Conservation (phyloP, 2,888 invertebrate genomes). For the Chymomyza caudatula region DNA sequence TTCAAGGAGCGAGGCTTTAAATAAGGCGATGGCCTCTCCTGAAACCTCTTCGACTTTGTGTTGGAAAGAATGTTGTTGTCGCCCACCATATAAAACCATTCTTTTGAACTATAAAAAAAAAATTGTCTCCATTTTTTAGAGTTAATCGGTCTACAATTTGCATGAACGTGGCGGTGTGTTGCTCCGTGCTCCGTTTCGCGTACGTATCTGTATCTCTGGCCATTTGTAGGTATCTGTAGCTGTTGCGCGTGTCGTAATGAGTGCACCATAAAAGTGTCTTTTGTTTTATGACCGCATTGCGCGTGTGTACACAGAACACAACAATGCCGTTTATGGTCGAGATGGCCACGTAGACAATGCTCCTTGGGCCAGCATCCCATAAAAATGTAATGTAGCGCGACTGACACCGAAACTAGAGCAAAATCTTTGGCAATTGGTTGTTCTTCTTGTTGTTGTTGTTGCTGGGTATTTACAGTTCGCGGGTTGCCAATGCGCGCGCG, state of each 20-base stretch:
- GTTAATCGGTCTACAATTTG: too few species aligned
- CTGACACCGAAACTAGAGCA: constrained; percentile 67
- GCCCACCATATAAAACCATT: too few species aligned
- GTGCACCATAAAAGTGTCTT: constrained; percentile 68
- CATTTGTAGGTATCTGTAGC: constrained; percentile 29
- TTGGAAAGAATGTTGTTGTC: too few species aligned
- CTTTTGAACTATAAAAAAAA: too few species aligned
- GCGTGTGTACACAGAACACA: constrained; percentile 66
- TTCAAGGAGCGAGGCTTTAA: too few species aligned
- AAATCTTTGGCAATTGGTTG: neutral
- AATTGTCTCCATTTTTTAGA: too few species aligned
- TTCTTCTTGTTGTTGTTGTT: constrained; percentile 3
- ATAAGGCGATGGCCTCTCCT: too few species aligned
- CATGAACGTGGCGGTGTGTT: too few species aligned
- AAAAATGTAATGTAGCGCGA: constrained; percentile 12
- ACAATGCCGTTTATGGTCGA: constrained; percentile 64
- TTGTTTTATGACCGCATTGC: constrained; percentile 76
- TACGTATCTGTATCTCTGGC: constrained; percentile 23
- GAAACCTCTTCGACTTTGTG: too few species aligned
- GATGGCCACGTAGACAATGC: constrained; percentile 31
- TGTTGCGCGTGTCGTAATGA: constrained; percentile 66
- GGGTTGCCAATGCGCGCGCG: constrained; percentile 34
- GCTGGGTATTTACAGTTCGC: constrained; percentile 8
- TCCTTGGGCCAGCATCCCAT: constrained; percentile 12
- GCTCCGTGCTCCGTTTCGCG: too few species aligned